Base-by-base conservation (phyloP, 2,888 invertebrate species). In the Tetragonula carbonaria region DNA sequence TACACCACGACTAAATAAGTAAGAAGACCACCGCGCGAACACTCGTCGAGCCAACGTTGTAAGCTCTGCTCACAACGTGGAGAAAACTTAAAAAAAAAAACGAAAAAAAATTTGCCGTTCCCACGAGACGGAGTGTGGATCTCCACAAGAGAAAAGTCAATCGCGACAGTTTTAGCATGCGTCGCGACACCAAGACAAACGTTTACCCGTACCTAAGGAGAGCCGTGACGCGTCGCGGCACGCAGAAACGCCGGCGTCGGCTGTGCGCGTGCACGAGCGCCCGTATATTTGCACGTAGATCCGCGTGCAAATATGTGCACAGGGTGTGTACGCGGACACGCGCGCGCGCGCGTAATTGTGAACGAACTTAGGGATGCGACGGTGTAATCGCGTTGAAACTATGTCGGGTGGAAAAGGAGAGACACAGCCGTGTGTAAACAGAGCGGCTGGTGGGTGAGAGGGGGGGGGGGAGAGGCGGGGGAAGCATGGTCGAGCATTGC, bases 301-400 rank as follows among this genome's bases (percentile, higher is more conserved):
- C 38, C 53, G 66, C 78, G 74, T 63, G 78, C 75, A 78, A 78
- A 78, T 78, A 78, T 78, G 75, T 78, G 59, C 66, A 8, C 16
- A 66, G 66, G 51, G 74, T 75, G 80, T 67, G 80, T 65, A 53
- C 18, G 51, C 59, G 50, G n/a, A 45, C 45, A 53, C 18, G 51
- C 59, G 50, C 28, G 50, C 28, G 23, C 23, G 38, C 33, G 57
- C 50, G 68, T 50, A 57, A 76, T 68, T 33, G 80, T 62, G 50
- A 80, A 66, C 38, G 70, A 38, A 59, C 38, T 59, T 51, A 59
- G 33, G 74, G 21, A 50, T 62, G 70, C 18, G 71, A 45, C 45
- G 67, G 45, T 55, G 74, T 74, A 80, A 82, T 82, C 82, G 71
- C 77, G 80, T 80, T 82, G 59, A 70, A 83, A 73, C 76, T 74